phyloP scores from a whole-genome alignment of 2,797 vertebrate species.

The Cercopithecus hamlyni region DNA sequence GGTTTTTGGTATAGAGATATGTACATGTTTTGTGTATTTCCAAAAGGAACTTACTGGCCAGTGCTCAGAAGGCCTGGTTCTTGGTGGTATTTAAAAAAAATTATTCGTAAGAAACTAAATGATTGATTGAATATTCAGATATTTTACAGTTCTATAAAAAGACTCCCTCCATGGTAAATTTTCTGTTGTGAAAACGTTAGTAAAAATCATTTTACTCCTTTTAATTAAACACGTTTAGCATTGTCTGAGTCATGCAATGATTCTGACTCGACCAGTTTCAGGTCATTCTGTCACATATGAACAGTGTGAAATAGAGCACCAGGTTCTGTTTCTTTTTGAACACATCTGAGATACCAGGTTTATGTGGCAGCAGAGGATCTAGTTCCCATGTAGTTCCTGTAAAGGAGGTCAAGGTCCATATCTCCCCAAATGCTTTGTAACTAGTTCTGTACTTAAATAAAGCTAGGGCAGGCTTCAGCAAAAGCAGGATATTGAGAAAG shows the following conservation, averaged over 20 bases:
- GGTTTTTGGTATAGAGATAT: not conserved
- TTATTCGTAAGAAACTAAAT: not conserved
- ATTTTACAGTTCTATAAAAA: not conserved
- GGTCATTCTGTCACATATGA: not conserved
- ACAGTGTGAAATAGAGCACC: not conserved
- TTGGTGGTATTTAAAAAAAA: not conserved
- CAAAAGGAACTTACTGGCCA: not conserved
- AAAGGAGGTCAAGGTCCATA: not conserved
- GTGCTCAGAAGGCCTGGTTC: not conserved
- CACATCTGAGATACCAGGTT: accelerated
- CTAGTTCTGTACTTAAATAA: not conserved
- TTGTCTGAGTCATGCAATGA: not conserved
- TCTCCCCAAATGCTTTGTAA: too few species aligned
- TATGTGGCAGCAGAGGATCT: too few species aligned
- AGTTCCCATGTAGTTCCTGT: not conserved
- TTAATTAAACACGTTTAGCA: not conserved
- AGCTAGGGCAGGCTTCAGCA: not conserved
- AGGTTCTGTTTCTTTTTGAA: not conserved
- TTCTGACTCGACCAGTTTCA: not conserved
- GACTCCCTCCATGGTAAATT: not conserved
- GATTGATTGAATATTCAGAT: not conserved
- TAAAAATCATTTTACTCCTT: not conserved
- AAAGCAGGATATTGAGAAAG: not conserved
- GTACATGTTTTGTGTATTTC: constrained; percentile 1
- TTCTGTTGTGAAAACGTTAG: not conserved